phyloP scores from a whole-genome alignment of 2,113 vertebrate species.

The Nothobranchius furzeri region DNA sequence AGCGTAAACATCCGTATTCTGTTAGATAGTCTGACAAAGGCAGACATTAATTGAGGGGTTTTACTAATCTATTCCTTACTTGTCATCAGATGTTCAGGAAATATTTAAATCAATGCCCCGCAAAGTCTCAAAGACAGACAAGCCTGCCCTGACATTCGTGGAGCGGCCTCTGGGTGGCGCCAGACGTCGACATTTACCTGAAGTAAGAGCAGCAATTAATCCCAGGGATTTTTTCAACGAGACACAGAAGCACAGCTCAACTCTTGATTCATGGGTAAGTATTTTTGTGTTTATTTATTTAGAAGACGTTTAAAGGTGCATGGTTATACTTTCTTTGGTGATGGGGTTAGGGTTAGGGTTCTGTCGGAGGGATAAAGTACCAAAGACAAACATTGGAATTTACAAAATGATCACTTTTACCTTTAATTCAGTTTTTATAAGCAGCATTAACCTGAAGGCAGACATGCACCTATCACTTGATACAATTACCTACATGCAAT shows the following conservation, averaged over 20 bases:
- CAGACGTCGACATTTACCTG: constrained; percentile 67
- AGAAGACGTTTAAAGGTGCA: background rate
- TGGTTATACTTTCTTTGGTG: background rate
- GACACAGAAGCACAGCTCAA: constrained; percentile 45
- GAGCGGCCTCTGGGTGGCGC: constrained; percentile 80
- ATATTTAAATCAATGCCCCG: constrained; percentile 86
- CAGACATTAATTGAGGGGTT: background rate
- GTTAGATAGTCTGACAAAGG: background rate
- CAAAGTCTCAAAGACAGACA: constrained; percentile 76
- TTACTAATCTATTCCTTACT: background rate
- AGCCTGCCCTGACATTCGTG: constrained; percentile 82
- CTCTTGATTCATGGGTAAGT: constrained; percentile 68
- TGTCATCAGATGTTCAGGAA: constrained; percentile 29
- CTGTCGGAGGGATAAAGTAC: too few relatives aligned
- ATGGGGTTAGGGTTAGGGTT: too few relatives aligned
- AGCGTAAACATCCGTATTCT: background rate
- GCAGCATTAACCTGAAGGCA: too few relatives aligned
- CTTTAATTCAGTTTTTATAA: too few relatives aligned
- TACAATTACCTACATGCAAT: too few relatives aligned
- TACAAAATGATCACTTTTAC: too few relatives aligned
- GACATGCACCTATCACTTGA: too few relatives aligned
- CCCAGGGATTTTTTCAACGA: constrained; percentile 79
- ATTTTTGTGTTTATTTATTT: background rate
- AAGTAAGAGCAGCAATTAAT: constrained; percentile 62
- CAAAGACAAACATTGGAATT: too few relatives aligned